phyloP scores from a whole-genome alignment of 1,140 invertebrate genomes.

The Drosophila neocordata region DNA sequence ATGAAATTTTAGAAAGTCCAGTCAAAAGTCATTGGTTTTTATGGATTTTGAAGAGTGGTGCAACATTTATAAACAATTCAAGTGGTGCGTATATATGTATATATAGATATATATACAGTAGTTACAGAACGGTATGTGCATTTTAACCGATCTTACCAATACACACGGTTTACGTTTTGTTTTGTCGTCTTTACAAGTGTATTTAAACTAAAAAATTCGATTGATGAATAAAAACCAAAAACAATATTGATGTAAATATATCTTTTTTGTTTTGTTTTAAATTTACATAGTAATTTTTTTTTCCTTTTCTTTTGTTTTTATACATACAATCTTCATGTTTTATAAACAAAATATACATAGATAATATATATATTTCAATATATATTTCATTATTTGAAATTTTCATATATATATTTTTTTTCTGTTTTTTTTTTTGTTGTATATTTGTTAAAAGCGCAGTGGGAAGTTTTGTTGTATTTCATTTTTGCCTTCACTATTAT shows the following conservation, averaged over 20 bases:
- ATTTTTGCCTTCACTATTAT: constrained; percentile 80
- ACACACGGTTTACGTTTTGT: neutral
- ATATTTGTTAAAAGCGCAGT: constrained; percentile 81
- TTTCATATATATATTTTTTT: constrained; percentile 41
- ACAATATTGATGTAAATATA: constrained; percentile 40
- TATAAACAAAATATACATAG: constrained; percentile 34
- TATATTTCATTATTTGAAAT: constrained; percentile 17
- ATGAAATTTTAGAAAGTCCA: neutral
- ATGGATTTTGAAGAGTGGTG: neutral
- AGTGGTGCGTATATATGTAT: neutral
- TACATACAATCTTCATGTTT: constrained; percentile 75
- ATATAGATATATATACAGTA: neutral
- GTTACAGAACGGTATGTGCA: neutral
- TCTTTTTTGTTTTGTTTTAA: constrained; percentile 59
- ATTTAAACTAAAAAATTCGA: constrained; percentile 27
- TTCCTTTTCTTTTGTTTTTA: constrained; percentile 43
- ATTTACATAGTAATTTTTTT: constrained; percentile 57
- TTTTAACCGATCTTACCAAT: neutral
- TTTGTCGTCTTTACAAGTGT: constrained; percentile 16
- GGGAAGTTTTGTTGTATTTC: constrained; percentile 83
- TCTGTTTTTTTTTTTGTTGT: constrained; percentile 29
- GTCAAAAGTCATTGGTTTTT: neutral
- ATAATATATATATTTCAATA: constrained; percentile 14
- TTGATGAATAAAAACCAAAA: constrained; percentile 19
- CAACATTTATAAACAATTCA: constrained; percentile 5